Evolutionary conservation across 2,797 vertebrate species (phyloP).

Genomic region (Alosa sapidissima): DNA sequence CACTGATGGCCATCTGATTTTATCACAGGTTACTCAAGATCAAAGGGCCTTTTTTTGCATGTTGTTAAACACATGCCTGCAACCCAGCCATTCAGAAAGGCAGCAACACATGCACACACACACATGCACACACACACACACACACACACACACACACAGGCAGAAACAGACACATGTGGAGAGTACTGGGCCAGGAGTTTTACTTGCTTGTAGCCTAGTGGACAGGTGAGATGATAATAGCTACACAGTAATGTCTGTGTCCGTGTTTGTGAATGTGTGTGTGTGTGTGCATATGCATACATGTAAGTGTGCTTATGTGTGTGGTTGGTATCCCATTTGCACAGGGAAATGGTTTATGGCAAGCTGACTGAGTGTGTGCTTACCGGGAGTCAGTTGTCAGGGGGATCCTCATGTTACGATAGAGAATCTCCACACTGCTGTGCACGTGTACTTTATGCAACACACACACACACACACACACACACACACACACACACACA

Average conservation of each 20-base stretch:
- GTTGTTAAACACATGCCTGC: neutral
- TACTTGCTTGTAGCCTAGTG: neutral
- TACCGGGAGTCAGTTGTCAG: constrained; percentile 46
- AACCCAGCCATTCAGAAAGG: neutral
- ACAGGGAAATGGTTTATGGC: constrained; percentile 50
- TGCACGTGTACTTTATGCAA: constrained; percentile 29
- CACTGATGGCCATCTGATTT: constrained; percentile 9
- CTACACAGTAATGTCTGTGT: neutral
- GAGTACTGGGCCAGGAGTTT: neutral
- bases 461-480: constrained; percentile 3
- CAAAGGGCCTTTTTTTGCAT: neutral
- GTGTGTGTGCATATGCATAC: neutral
- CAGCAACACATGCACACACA: neutral
- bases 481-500: neutral
- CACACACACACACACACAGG: neutral
- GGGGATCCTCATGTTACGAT: constrained; percentile 49
- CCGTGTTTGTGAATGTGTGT: neutral
- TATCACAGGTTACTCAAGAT: neutral
- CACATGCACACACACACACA: neutral
- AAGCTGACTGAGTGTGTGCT: constrained; percentile 46
- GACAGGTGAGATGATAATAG: neutral
- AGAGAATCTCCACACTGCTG: constrained; percentile 31
- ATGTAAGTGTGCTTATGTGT: constrained; percentile 31
- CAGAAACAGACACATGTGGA: neutral
- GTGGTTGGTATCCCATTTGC: constrained; percentile 50